Evolutionary conservation across 1,140 invertebrate genomes (phyloP).

Genomic region (Caligus rogercresseyi): DNA sequence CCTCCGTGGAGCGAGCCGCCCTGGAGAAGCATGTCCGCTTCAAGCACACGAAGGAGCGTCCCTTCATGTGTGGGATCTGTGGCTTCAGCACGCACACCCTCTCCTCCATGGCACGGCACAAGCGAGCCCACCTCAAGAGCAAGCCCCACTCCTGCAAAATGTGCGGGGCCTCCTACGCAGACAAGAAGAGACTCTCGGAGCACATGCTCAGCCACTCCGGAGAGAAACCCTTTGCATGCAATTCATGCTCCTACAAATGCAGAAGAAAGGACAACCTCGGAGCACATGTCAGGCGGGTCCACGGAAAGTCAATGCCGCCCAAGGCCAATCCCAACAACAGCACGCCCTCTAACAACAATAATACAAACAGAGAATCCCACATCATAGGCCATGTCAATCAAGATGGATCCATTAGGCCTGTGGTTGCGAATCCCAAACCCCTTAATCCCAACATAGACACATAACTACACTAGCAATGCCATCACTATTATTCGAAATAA

Average conservation of each 20-base stretch:
- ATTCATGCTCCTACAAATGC: slow-evolving; percentile 23
- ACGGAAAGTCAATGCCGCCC: too few species aligned
- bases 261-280: background rate
- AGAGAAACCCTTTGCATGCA: slow-evolving; percentile 24
- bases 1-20: slow-evolving; percentile 33
- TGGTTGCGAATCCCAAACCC: background rate
- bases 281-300: background rate
- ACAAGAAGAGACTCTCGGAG: slow-evolving; percentile 24
- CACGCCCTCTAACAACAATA: too few species aligned
- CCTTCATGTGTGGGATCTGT: slow-evolving; percentile 27
- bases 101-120: slow-evolving; percentile 24
- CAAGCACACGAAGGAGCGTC: slow-evolving; percentile 26
- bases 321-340: too few species aligned
- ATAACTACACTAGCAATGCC: too few species aligned
- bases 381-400: slow-evolving; percentile 16
- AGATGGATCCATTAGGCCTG: slow-evolving; percentile 8
- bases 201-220: slow-evolving; percentile 24
- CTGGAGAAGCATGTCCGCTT: slow-evolving; percentile 32
- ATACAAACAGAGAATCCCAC: background rate
- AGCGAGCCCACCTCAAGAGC: slow-evolving; percentile 23
- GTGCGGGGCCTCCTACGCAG: slow-evolving; percentile 24
- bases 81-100: slow-evolving; percentile 22
- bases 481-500: too few species aligned
- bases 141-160: slow-evolving; percentile 25
- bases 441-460: too few species aligned